These are phyloP conservation scores for Bellardia bayeri DNA, from an alignment of 2,888 invertebrate genomes.

Conservation along the genomic window DNA sequence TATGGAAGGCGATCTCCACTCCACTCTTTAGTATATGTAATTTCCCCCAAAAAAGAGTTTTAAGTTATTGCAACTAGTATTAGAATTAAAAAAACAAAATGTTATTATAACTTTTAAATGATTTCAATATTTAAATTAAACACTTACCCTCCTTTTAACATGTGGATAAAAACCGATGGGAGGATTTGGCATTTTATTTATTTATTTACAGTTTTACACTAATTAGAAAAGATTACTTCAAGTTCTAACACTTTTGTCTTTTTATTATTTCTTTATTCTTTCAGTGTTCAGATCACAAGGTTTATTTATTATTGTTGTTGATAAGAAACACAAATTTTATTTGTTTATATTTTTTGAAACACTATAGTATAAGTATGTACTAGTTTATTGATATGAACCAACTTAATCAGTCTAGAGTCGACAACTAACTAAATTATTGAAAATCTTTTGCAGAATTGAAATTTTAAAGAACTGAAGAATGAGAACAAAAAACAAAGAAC, in stretches of 20 bases:
- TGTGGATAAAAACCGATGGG: conserved; percentile 79
- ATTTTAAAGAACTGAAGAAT: neutral
- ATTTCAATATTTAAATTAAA: conserved; percentile 35
- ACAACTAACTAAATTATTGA: conserved; percentile 78
- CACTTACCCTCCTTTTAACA: conserved; percentile 79
- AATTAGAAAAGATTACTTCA: neutral
- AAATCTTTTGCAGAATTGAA: conserved; percentile 76
- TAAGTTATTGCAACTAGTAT: too few relatives aligned
- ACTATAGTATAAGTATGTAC: conserved; percentile 16
- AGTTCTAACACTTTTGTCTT: neutral
- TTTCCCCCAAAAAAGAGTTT: too few relatives aligned
- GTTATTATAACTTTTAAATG: neutral
- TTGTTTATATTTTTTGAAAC: conserved; percentile 5
- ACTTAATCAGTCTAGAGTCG: conserved; percentile 74
- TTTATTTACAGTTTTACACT: conserved; percentile 1
- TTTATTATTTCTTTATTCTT: conserved; percentile 16
- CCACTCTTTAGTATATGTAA: too few relatives aligned
- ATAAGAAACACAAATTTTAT: conserved; percentile 33
- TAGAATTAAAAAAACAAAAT: neutral
- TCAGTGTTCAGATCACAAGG: conserved; percentile 16
- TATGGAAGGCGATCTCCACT: too few relatives aligned
- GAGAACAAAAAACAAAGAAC: neutral
- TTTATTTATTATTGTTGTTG: conserved; percentile 5
- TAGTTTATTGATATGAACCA: conserved; percentile 18
- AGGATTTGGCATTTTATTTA: conserved; percentile 78